Conservation (phyloP, 2,113 vertebrate species). For the Pipra filicauda region DNA sequence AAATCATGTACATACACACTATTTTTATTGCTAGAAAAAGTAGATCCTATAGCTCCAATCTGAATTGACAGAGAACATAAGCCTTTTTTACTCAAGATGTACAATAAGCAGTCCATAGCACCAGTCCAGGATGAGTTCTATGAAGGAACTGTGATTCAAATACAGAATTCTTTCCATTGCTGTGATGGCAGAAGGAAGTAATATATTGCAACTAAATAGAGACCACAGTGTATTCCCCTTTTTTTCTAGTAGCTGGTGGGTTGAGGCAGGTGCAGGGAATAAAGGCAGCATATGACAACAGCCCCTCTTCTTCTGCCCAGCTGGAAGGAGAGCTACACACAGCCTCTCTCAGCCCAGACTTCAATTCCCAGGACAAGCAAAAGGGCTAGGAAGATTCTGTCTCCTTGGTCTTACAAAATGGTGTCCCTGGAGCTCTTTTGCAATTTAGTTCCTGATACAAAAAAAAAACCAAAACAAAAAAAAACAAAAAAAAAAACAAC, state of each 20-base stretch:
- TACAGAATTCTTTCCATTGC: background rate
- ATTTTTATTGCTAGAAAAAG: background rate
- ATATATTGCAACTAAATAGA: constrained; percentile 26
- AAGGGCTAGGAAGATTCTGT: background rate
- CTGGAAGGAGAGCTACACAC: background rate
- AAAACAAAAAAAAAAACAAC: too few species aligned
- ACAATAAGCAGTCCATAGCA: background rate
- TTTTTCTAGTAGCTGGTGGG: background rate
- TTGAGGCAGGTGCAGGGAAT: background rate
- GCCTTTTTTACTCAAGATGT: background rate
- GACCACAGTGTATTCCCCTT: background rate
- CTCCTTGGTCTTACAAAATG: background rate
- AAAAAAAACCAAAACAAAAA: too few species aligned
- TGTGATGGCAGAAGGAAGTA: background rate
- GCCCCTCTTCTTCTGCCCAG: background rate
- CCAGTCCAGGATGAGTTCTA: background rate
- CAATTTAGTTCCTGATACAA: background rate
- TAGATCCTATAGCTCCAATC: background rate
- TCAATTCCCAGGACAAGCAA: background rate
- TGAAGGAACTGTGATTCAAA: background rate
- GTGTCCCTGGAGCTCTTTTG: background rate
- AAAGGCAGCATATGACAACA: background rate
- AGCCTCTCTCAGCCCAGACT: background rate
- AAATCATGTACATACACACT: background rate
- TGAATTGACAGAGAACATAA: background rate